These are phyloP conservation scores for Sarcophaga carnaria DNA, from an alignment of 2,888 invertebrate genomes.

Conservation along the genomic window DNA sequence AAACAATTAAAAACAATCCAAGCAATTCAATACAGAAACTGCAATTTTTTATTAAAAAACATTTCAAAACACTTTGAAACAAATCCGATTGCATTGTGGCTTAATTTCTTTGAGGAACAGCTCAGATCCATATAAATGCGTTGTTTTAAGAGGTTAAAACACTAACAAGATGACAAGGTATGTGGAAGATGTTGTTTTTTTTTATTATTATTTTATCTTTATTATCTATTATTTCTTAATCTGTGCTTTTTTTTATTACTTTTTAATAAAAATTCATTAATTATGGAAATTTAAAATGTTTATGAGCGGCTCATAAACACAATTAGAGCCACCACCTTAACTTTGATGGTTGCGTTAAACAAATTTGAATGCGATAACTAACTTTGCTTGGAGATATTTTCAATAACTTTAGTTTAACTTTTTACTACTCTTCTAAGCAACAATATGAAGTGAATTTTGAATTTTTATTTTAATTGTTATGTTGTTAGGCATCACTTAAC, in stretches of 20 bases:
- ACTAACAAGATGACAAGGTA: slow-evolving; percentile 63
- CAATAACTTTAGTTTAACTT: too few species aligned
- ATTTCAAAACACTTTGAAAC: neutral
- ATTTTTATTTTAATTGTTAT: too few species aligned
- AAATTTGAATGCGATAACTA: too few species aligned
- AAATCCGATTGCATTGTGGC: neutral
- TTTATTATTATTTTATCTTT: too few species aligned
- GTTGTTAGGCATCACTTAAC: too few species aligned
- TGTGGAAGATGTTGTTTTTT: neutral
- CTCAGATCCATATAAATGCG: slow-evolving; percentile 42
- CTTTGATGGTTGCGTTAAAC: too few species aligned
- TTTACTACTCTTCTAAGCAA: too few species aligned
- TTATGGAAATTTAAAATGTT: neutral
- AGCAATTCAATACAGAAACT: neutral
- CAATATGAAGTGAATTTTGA: too few species aligned
- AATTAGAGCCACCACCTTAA: too few species aligned
- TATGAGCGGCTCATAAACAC: neutral
- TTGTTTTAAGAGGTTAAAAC: slow-evolving; percentile 32
- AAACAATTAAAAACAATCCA: neutral
- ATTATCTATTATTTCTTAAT: too few species aligned
- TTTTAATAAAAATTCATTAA: neutral
- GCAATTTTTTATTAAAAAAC: neutral
- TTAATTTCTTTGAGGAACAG: neutral
- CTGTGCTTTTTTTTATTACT: neutral
- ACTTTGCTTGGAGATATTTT: too few species aligned